Percentiles rank a stretch among this genome's conserved stretches.
Conservation (phyloP, 2,113 vertebrate species). For the Dicaeum eximium region DNA sequence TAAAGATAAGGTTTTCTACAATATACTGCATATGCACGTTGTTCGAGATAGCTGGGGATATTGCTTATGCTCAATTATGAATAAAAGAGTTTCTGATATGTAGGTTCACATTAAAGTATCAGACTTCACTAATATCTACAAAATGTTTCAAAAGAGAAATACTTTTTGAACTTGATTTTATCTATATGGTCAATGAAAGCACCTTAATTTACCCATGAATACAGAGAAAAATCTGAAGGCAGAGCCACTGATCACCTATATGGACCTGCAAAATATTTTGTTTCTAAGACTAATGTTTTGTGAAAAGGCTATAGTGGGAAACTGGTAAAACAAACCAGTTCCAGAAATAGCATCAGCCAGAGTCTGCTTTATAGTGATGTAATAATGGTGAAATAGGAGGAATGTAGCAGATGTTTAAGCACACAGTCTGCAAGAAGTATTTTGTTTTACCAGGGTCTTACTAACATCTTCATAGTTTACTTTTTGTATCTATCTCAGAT, state of each 20-base stretch:
- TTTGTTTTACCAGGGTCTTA: not conserved
- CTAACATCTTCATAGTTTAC: not conserved
- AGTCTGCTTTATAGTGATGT: not conserved
- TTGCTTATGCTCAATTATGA: not conserved
- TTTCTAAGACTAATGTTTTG: not conserved
- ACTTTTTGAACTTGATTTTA: not conserved
- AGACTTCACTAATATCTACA: not conserved
- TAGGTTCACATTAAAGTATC: not conserved
- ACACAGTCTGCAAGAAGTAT: not conserved
- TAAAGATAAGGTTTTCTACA: not conserved
- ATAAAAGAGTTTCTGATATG: not conserved
- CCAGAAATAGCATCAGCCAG: not conserved
- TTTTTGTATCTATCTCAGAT: not conserved
- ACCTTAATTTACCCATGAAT: not conserved
- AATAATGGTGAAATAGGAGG: not conserved
- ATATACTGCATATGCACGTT: not conserved
- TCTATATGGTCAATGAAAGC: not conserved
- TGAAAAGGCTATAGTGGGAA: not conserved
- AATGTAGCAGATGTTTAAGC: not conserved
- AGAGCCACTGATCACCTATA: not conserved
- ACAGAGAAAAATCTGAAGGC: not conserved
- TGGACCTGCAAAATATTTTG: not conserved
- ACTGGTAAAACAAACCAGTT: not conserved
- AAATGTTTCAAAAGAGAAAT: not conserved
- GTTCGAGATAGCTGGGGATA: not conserved